Base-by-base conservation (phyloP, 2,113 vertebrate species). In the Pithys albifrons region DNA sequence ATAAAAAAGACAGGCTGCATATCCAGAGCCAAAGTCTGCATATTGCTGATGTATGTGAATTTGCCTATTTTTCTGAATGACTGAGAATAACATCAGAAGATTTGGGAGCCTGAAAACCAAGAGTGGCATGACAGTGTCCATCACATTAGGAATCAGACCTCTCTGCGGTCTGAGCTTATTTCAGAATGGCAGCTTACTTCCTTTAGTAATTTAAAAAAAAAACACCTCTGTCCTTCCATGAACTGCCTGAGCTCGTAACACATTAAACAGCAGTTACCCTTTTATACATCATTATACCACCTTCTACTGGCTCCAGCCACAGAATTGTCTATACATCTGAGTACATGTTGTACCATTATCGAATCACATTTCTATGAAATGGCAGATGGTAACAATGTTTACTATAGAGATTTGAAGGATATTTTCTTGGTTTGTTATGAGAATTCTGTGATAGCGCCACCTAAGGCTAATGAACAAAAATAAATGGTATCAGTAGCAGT, bases 151-250 rank as follows among this genome's bases (percentile, higher is more conserved):
- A 91, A 77, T 19, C 20, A 18, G 72, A 39, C n/a, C 33, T 25
- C 33, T 62, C 72, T 71, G 23, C 46, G 8, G 16, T 46, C 43
- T 8, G 22, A 62, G 12, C 58, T 85, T 62, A 46, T 51, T 78
- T 87, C 35, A 67, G 14, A 78, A 74, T n/a, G 39, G 12, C n/a
- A 92, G 31, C 14, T 39, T 52, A 14, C 5, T 73, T 14, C 9
- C 74, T 39, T 59, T 31, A 52, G 14, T 2, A 67, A 27, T 65
- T 43, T 4, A 15, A 77, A 70, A 12, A 0, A 10, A 0, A 1
- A 3, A 3, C 49, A 12, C 14, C 3, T 57, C 48, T 59, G 25
- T 54, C 37, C 89, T 94, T 62, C 64, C 14, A 43, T 66, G 14
- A 66, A 9, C n/a, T 52, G 1, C 17, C 18, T 83, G 54, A 80